Base-by-base conservation (phyloP, 2,113 vertebrate genomes). In the Pteronura brasiliensis region DNA sequence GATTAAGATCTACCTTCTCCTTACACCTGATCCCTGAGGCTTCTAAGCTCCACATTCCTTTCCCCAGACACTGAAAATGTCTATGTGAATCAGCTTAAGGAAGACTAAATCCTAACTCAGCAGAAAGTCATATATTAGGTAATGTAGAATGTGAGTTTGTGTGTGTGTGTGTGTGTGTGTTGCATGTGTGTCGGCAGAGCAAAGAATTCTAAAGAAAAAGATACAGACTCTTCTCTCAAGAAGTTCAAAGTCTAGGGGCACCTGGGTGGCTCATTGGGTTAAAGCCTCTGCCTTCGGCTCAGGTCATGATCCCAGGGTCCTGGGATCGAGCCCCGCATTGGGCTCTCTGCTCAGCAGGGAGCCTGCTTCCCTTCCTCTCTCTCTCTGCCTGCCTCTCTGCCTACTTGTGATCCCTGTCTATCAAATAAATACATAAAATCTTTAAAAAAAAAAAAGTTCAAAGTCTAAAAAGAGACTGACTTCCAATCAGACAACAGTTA, bases 181-280 rank as follows among this genome's bases (percentile, higher is more conserved):
- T 42, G 20, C 21, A 31, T 82, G 29, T 59, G 10, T 92, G 29
- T 36, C 79, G 27, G 5, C 49, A 93, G 29, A 84, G 15, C 44
- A 81, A 44, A 88, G 14, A 71, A 82, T 88, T 96, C n/a, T 88
- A 88, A 87, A 72, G 85, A 72, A 67, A 88, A 71, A 44, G 52
- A 69, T 20, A 31, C 20, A 39, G 59, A 57, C 52, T 81, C 76
- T 69, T 90, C 81, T 90, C 42, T 77, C 59, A 79, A 81, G 49
- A 10, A 23, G 13, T 65, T 88, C 27, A 21, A 47, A 93, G 55
- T 67, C 89, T 83, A 61, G 52, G 52, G 52, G 5, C 15, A 0
- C 52, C 52, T 55, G 52, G 52, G 52, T 18, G 52, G 52, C 52
- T 55, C 52, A 55, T 17, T 55, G 17, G 52, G 52, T 55, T 55